These are phyloP conservation scores for Archips crataeganus DNA, from an alignment of 2,888 invertebrate genomes.

Conservation along the genomic window DNA sequence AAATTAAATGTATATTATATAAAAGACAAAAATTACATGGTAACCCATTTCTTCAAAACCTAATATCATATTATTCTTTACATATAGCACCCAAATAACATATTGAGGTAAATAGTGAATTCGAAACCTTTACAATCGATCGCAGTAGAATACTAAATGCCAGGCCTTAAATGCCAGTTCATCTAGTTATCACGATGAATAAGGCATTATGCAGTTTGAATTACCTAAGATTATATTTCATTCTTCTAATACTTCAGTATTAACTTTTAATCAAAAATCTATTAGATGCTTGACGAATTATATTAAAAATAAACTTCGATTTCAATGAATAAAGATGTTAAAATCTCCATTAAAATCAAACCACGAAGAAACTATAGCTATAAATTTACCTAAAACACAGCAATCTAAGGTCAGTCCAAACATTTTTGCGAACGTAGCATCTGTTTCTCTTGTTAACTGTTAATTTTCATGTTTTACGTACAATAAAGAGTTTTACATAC, in stretches of 20 bases:
- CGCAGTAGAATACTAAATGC: slow-evolving; percentile 51
- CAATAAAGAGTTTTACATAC: too few relatives aligned
- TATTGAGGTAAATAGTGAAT: background rate
- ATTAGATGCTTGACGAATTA: background rate
- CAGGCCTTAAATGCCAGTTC: slow-evolving; percentile 56
- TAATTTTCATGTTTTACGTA: too few relatives aligned
- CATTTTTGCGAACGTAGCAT: background rate
- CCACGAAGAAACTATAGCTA: background rate
- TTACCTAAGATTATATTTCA: background rate
- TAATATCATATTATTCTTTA: background rate
- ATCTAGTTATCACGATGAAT: slow-evolving; percentile 15
- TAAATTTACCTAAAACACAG: background rate
- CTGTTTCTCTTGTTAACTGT: too few relatives aligned
- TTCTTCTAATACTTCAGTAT: background rate
- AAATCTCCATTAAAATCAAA: background rate
- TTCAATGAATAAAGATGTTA: too few relatives aligned
- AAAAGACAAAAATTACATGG: too few relatives aligned
- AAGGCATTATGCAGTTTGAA: background rate
- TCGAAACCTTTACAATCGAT: slow-evolving; percentile 31
- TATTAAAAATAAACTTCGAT: too few relatives aligned
- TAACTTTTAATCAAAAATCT: background rate
- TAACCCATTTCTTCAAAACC: background rate
- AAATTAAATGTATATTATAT: too few relatives aligned
- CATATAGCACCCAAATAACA: background rate
- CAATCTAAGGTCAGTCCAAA: background rate